Base-by-base conservation (phyloP, 2,113 vertebrate species). In the Centropristis striata region DNA sequence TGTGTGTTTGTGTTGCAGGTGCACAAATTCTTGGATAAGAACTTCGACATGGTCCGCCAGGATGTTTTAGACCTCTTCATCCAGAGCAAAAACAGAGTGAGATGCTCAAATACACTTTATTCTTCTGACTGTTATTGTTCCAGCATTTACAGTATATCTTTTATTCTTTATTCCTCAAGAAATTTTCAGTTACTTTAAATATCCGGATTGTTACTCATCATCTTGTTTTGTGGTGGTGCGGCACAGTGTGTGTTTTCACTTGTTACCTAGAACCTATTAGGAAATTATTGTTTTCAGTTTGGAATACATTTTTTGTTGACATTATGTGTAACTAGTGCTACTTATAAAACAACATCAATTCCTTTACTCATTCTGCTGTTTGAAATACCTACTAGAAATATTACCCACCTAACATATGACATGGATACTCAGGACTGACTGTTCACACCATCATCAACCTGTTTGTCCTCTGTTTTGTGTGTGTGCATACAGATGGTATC, bases 21-120 rank as follows among this genome's bases (percentile, higher is more conserved):
- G 57, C 95, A 98, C 89, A 98, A 99, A 81, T 99, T 99, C 86
- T 83, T 99, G 92, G 97, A 99, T 80, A 99, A 99, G 89, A 99
- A 99, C 90, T 97, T 97, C 0, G 98, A 99, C 78, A 96, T 96
- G 67, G 97, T 99, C 42, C 97, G 98, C 6, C 97, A 98, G 90
- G 98, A 99, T 0, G 97, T 99, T 41, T 91, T 99, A 65, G 97
- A 99, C 28, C 93, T 99, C 39, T 99, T 99, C 72, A 83, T 96
- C 70, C 94, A 94, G 79, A 99, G 98, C 92, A 97, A 95, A 90
- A 97, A 96, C 8, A 96, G 92, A 95, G 98, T 98, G 91, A 94
- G 95, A 41, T 0, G 1, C 18, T 4, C 54, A 75, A 36, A 44
- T 8, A 55, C 11, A 13, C 1, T 21, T 27, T 20, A 32, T 37